Percentiles rank a stretch among this genome's conserved stretches.
phyloP scores from a whole-genome alignment of 2,797 vertebrate species.

The Lophius americanus region DNA sequence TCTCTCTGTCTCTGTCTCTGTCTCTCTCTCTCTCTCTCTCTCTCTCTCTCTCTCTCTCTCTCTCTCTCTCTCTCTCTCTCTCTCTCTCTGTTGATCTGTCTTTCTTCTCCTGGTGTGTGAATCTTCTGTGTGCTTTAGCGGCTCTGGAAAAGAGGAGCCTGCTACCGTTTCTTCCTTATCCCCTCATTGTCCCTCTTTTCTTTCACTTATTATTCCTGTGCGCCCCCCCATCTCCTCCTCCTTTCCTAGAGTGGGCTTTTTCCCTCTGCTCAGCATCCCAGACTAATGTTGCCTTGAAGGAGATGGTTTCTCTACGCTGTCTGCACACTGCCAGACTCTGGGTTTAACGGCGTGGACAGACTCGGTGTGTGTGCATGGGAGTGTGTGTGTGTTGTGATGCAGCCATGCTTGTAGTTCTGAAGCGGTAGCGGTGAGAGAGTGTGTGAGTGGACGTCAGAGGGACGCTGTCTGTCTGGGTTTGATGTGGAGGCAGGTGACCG shows the following conservation, averaged over 20 bases:
- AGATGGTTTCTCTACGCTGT: conserved; percentile 56
- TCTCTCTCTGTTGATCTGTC: background rate
- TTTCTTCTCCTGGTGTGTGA: conserved; percentile 7
- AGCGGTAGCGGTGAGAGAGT: conserved; percentile 5
- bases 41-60: conserved; percentile 22
- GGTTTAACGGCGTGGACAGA: conserved; percentile 41
- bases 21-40: conserved; percentile 13
- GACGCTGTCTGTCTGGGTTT: conserved; percentile 28
- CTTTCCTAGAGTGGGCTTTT: conserved; percentile 25
- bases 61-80: conserved; percentile 25
- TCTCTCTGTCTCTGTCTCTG: conserved; percentile 12
- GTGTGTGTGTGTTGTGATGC: conserved; percentile 20
- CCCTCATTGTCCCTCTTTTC: conserved; percentile 30
- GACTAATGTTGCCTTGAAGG: conserved; percentile 54
- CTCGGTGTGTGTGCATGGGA: conserved; percentile 15
- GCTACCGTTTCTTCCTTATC: conserved; percentile 18
- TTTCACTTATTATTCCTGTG: conserved; percentile 27
- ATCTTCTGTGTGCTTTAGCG: conserved; percentile 1
- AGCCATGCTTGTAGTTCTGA: conserved; percentile 15
- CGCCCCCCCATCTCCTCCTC: background rate
- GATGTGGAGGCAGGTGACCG: conserved; percentile 50
- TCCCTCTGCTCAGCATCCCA: conserved; percentile 40
- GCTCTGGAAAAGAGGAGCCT: background rate
- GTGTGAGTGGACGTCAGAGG: conserved; percentile 2
- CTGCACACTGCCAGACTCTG: conserved; percentile 54